Evolutionary conservation across 2,888 invertebrate genomes (phyloP), one percentile per base, ranked within the genome.

Genomic region (Scaptomyza reducta): DNA sequence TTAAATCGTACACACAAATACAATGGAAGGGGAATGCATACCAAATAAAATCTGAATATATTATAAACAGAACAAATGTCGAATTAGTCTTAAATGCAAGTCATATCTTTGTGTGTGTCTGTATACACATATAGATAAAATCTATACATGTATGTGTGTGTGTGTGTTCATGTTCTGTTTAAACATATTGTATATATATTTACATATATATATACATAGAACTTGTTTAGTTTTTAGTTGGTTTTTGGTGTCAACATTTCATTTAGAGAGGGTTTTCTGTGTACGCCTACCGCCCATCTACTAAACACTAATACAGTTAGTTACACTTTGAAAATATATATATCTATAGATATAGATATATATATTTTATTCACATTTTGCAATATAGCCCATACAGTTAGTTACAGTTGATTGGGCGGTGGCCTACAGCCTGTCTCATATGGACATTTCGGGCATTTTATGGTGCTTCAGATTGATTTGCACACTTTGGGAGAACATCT

Each of bases 401-500:
- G 13, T 51, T 55, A 42, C 53, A 35, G 45, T 33, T 14, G 27
- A 27, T 35, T 42, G 51, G 55, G 38, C 38, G 9, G 38, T 0
- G 14, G 56, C 47, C 44, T 46, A 53, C 27, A 49, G 49, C 49
- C 53, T 79, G 80, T 54, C 62, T 84, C 77, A 91, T 76, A 91
- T 91, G 51, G 81, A 78, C 81, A 90, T 90, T 77, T 91, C 91
- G 51, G 90, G 89, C 90, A 91, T 90, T 86, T 90, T 91, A 67
- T 82, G 89, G 61, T 89, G 89, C 80, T 90, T 91, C 45, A 91
- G 72, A 76, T 90, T 91, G 62, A 91, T 89, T 65, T 91, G 91
- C 63, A 91, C 91, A 80, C 91, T 91, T 83, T 91, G 91, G 63
- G 92, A 91, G 79, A 91, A 91, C 90, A 92, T 91, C 83, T 92